Evolutionary conservation across 64 coral and sea anemone species (phyloP).

Genomic region (Pocillopora damicornis): DNA sequence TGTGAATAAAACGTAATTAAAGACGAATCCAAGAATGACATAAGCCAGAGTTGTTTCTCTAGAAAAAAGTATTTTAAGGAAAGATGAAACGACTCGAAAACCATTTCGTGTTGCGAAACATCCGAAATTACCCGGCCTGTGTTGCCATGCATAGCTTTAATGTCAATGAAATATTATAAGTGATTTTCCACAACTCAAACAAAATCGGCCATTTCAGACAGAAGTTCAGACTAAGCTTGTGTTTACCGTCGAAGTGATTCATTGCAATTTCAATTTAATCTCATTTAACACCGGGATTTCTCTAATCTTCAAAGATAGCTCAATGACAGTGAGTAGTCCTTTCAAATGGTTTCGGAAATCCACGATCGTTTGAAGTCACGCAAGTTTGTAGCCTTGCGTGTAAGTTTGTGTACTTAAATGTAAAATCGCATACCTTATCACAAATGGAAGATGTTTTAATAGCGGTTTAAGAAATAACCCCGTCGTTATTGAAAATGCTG

Average conservation of each 20-base stretch:
- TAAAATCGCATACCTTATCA: slow-evolving; percentile 13
- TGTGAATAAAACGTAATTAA: not conserved
- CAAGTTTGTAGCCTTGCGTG: not conserved
- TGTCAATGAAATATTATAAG: not conserved
- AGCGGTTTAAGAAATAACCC: too few species aligned
- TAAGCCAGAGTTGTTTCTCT: too few species aligned
- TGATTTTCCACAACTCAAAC: not conserved
- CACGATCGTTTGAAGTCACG: not conserved
- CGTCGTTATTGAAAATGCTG: too few species aligned
- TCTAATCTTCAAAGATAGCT: not conserved
- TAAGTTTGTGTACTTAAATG: slow-evolving; percentile 13
- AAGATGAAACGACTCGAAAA: too few species aligned
- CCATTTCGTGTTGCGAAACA: too few species aligned
- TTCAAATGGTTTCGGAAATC: not conserved
- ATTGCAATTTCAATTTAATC: slow-evolving; percentile 1
- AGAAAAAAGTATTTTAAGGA: too few species aligned
- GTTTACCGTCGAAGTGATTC: not conserved
- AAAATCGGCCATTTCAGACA: not conserved
- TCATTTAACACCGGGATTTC: not conserved
- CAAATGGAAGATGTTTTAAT: slow-evolving; percentile 9
- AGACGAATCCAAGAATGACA: not conserved
- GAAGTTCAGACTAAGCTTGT: not conserved
- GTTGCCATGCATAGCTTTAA: not conserved
- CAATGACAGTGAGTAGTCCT: not conserved
- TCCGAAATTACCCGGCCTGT: too few species aligned